These are phyloP conservation scores for Pygoscelis antarcticus DNA, from an alignment of 2,113 vertebrate genomes.

Conservation along the genomic window DNA sequence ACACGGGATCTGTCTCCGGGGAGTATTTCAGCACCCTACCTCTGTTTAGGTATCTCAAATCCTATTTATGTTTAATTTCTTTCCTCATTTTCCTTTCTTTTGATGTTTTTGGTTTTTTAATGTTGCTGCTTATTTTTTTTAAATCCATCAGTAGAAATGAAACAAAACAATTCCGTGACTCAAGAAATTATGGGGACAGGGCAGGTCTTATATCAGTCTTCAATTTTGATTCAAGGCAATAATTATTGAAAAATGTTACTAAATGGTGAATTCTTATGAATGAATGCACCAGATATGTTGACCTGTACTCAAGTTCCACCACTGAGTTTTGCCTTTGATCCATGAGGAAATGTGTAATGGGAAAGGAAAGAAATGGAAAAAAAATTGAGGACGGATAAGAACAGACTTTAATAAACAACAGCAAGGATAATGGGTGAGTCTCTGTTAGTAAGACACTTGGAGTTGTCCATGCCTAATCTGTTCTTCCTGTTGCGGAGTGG, in stretches of 20 bases:
- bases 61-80: not conserved
- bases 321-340: not conserved
- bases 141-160: not conserved
- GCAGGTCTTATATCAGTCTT: not conserved
- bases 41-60: not conserved
- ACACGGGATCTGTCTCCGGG: not conserved
- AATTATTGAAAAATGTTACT: not conserved
- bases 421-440: not conserved
- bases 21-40: not conserved
- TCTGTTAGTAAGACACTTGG: not conserved
- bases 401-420: not conserved
- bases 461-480: not conserved
- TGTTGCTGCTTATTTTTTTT: rapidly evolving
- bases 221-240: not conserved
- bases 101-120: rapidly evolving
- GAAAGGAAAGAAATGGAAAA: not conserved
- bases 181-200: not conserved
- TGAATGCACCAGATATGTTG: not conserved
- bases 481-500: not conserved
- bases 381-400: not conserved
- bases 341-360: not conserved
- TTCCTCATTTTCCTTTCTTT: not conserved
- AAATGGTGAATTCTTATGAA: not conserved
- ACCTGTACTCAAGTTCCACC: not conserved
- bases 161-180: not conserved